phyloP scores from a whole-genome alignment of 30 jellyfish, hydroid and myxozoan genomes.

The Aurelia sp. region DNA sequence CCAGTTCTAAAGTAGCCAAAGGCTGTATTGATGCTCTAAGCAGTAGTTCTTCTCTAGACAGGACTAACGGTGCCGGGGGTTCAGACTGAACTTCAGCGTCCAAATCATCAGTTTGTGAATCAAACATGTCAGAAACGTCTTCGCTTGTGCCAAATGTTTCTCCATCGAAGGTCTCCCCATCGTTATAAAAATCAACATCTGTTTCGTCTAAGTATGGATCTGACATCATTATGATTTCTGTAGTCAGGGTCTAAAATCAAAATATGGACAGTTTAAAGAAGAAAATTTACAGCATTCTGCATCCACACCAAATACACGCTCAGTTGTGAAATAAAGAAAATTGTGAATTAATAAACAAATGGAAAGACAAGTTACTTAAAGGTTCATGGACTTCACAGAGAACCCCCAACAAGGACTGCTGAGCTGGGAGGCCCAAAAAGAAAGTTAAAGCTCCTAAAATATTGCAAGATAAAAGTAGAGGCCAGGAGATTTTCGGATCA shows the following conservation, averaged over 20 bases:
- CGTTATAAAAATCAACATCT: slow-evolving; percentile 35
- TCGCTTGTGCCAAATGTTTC: slow-evolving; percentile 18
- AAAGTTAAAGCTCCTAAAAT: too few relatives aligned
- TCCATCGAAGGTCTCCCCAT: background rate
- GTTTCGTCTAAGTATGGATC: slow-evolving; percentile 52
- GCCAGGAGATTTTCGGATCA: too few relatives aligned
- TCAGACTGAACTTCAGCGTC: background rate
- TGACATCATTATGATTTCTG: slow-evolving; percentile 53
- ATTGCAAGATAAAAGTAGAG: too few relatives aligned
- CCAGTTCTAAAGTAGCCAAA: slow-evolving; percentile 30
- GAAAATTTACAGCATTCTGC: too few relatives aligned
- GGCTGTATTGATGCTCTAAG: slow-evolving; percentile 70
- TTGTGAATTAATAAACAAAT: too few relatives aligned
- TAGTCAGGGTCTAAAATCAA: slow-evolving; percentile 35
- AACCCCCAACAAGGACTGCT: too few relatives aligned
- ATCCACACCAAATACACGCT: too few relatives aligned
- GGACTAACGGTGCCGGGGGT: slow-evolving; percentile 22
- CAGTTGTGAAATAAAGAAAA: too few relatives aligned
- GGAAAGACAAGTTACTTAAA: too few relatives aligned
- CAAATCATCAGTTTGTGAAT: slow-evolving; percentile 36
- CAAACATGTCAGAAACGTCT: slow-evolving; percentile 48
- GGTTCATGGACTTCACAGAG: too few relatives aligned
- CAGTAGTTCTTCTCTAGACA: slow-evolving; percentile 49
- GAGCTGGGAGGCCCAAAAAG: too few relatives aligned
- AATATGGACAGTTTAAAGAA: background rate